Evolutionary conservation across 2,113 vertebrate species (phyloP).

Genomic region (Grantiella picta): DNA sequence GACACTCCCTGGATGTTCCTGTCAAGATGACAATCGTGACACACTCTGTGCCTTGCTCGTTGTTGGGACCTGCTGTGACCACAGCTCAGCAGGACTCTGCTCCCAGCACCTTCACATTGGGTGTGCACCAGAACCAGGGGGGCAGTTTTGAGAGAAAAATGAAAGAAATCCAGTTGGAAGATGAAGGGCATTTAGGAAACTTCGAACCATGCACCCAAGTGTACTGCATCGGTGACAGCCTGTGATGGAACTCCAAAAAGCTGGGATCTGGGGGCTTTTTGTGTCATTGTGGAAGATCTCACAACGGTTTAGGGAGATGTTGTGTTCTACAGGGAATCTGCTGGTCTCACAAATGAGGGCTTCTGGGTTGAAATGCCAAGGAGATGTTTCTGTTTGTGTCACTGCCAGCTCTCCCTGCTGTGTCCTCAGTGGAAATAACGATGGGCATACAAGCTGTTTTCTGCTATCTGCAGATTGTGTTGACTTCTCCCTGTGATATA

Average conservation of each 20-base stretch:
- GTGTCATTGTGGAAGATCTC: not conserved
- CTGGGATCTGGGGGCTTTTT: not conserved
- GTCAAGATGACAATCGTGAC: slow-evolving; percentile 8
- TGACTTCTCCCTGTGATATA: not conserved
- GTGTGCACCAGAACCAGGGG: not conserved
- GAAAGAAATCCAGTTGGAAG: not conserved
- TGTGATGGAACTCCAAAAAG: not conserved
- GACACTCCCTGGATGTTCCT: not conserved
- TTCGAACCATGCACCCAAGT: not conserved
- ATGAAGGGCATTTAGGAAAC: not conserved
- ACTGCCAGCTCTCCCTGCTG: not conserved
- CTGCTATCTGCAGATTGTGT: not conserved
- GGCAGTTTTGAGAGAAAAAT: not conserved
- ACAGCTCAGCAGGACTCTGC: not conserved
- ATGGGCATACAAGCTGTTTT: not conserved
- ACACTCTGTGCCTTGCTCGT: not conserved
- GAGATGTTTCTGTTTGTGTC: not conserved
- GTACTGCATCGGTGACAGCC: not conserved
- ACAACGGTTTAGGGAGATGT: not conserved
- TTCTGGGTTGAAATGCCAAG: not conserved
- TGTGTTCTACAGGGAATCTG: not conserved
- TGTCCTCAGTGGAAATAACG: not conserved
- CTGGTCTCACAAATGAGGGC: not conserved
- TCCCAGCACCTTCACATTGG: not conserved
- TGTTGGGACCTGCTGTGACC: slow-evolving; percentile 10